Percentiles rank a stretch among this genome's conserved stretches.
phyloP scores from a whole-genome alignment of 2,113 vertebrate genomes.

The Oxyruncus cristatus region DNA sequence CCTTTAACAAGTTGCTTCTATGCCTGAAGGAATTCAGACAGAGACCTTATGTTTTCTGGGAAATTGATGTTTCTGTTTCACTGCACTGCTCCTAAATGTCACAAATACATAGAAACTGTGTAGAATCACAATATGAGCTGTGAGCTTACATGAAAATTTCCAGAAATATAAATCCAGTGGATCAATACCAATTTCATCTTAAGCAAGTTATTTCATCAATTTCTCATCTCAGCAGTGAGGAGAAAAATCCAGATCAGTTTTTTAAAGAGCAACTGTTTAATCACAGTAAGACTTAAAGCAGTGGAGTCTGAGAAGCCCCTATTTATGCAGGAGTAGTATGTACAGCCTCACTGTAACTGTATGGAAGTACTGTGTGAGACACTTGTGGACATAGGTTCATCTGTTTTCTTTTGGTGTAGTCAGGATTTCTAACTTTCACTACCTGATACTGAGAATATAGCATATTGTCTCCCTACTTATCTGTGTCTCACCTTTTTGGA shows the following conservation, averaged over 20 bases:
- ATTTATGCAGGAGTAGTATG: not conserved
- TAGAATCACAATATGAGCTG: not conserved
- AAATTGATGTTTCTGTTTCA: constrained; percentile 20
- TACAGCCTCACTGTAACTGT: not conserved
- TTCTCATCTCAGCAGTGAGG: not conserved
- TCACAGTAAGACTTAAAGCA: not conserved
- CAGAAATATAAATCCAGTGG: not conserved
- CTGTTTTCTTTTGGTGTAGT: not conserved
- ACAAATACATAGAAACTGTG: not conserved
- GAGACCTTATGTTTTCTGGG: not conserved
- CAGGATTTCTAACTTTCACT: not conserved
- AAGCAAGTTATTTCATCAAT: not conserved
- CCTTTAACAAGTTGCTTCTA: not conserved
- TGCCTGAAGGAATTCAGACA: not conserved
- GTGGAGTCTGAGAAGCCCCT: not conserved
- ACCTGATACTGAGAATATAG: not conserved
- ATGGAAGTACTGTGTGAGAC: not conserved
- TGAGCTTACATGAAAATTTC: not conserved
- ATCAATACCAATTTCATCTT: not conserved
- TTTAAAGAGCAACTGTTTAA: not conserved
- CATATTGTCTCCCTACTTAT: not conserved
- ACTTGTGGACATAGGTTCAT: not conserved
- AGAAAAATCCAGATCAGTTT: not conserved
- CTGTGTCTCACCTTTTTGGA: not conserved
- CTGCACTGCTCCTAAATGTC: not conserved